Evolutionary conservation across 2,797 vertebrate genomes (phyloP).

Genomic region (Meriones psammophilus): DNA sequence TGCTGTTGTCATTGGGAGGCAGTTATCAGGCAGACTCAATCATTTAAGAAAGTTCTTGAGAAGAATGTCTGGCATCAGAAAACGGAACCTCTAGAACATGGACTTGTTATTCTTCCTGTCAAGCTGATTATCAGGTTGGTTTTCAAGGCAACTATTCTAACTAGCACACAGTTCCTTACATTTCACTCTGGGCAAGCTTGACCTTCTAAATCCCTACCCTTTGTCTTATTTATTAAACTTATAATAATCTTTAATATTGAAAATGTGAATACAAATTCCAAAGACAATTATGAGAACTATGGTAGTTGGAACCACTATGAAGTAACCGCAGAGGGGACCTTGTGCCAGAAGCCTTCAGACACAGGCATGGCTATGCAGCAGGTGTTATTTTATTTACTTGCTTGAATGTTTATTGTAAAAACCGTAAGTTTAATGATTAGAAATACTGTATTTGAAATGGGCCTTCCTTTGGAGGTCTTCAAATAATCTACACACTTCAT

Average conservation of each 20-base stretch:
- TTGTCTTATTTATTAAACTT: constrained; percentile 27
- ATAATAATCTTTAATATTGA: constrained; percentile 14
- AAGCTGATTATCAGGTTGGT: background rate
- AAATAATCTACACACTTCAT: constrained; percentile 22
- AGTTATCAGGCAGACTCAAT: constrained; percentile 14
- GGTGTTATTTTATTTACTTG: background rate
- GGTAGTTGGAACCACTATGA: background rate
- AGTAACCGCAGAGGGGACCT: background rate
- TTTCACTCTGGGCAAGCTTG: background rate
- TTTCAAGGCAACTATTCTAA: background rate
- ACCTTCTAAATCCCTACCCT: constrained; percentile 22
- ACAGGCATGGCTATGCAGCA: background rate
- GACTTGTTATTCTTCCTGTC: background rate
- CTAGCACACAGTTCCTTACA: background rate
- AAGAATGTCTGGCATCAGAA: background rate
- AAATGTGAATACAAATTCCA: background rate
- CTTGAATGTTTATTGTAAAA: constrained; percentile 48
- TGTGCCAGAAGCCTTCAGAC: background rate
- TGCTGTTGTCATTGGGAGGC: background rate
- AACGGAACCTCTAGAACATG: constrained; percentile 36
- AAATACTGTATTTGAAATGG: constrained; percentile 66
- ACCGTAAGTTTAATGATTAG: constrained; percentile 61
- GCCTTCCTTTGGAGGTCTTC: constrained; percentile 57
- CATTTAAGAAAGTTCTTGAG: background rate
- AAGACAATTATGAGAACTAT: background rate